Conservation (phyloP, 2,113 vertebrate genomes). For the Leptosomus discolor region DNA sequence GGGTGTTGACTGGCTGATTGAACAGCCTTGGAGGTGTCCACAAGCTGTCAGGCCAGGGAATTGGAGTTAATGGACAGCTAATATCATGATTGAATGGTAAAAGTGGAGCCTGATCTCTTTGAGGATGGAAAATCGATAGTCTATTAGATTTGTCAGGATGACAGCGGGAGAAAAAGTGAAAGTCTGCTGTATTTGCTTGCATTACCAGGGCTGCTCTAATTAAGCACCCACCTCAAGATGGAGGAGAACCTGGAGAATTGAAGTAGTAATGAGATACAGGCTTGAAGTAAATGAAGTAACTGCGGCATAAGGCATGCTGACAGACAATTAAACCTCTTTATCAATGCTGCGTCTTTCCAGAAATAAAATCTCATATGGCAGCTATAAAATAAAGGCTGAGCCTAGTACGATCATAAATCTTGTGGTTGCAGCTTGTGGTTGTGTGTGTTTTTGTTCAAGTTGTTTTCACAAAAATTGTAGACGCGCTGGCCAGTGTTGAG, state of each 20-base stretch:
- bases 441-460: neutral
- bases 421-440: neutral
- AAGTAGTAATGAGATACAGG: constrained; percentile 78
- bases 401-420: constrained; percentile 16
- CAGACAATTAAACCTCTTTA: constrained; percentile 84
- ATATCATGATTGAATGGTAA: constrained; percentile 89
- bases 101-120: constrained; percentile 82
- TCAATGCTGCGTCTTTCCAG: constrained; percentile 71
- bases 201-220: constrained; percentile 71
- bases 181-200: constrained; percentile 50
- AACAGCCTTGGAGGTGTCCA: constrained; percentile 62
- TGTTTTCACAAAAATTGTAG: constrained; percentile 25
- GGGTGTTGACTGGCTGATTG: constrained; percentile 66
- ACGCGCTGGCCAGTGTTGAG: neutral
- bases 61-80: constrained; percentile 89
- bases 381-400: constrained; percentile 58
- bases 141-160: constrained; percentile 88
- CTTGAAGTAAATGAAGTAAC: constrained; percentile 76
- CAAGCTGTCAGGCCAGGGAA: constrained; percentile 71
- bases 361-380: constrained; percentile 71
- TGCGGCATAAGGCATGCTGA: constrained; percentile 76
- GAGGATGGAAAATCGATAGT: constrained; percentile 94
- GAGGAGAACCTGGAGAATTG: constrained; percentile 73
- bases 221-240: constrained; percentile 73
- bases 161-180: neutral